phyloP scores from a whole-genome alignment of 2,113 vertebrate genomes.

The Zapus hudsonius region DNA sequence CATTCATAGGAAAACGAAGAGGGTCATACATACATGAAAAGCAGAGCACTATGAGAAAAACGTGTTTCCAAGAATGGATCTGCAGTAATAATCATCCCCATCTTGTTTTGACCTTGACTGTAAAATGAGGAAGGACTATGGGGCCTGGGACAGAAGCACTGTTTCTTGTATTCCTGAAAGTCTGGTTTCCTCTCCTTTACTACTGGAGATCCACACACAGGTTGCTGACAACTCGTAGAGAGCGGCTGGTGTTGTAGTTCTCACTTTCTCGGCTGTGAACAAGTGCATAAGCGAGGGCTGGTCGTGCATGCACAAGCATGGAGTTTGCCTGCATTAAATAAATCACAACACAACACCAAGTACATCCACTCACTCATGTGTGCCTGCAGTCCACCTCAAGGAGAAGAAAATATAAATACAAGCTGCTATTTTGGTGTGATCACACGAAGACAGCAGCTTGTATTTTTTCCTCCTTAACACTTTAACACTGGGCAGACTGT shows the following conservation, averaged over 20 bases:
- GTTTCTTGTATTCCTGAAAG: conserved; percentile 66
- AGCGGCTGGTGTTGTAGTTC: conserved; percentile 81
- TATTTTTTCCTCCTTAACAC: conserved; percentile 77
- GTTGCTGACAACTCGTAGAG: conserved; percentile 71
- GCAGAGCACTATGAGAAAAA: not conserved
- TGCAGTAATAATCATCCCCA: not conserved
- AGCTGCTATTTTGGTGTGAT: conserved; percentile 83
- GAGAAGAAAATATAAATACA: conserved; percentile 81
- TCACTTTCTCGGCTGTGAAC: conserved; percentile 79
- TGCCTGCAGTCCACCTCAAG: conserved; percentile 81
- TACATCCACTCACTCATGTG: conserved; percentile 65
- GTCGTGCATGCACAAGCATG: conserved; percentile 73
- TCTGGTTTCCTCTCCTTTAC: conserved; percentile 69
- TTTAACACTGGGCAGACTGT: conserved; percentile 84
- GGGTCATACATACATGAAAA: conserved; percentile 16
- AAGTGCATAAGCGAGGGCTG: conserved; percentile 80
- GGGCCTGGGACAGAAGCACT: conserved; percentile 64
- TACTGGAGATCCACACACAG: conserved; percentile 77
- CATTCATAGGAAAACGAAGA: not conserved
- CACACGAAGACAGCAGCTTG: conserved; percentile 80
- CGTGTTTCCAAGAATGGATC: not conserved
- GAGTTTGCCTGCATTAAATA: conserved; percentile 68
- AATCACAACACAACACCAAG: conserved; percentile 67
- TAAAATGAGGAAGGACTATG: conserved; percentile 60
- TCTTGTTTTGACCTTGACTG: conserved; percentile 54